Conservation (phyloP, 2,888 invertebrate genomes). For the Cataglyphis albicans region DNA sequence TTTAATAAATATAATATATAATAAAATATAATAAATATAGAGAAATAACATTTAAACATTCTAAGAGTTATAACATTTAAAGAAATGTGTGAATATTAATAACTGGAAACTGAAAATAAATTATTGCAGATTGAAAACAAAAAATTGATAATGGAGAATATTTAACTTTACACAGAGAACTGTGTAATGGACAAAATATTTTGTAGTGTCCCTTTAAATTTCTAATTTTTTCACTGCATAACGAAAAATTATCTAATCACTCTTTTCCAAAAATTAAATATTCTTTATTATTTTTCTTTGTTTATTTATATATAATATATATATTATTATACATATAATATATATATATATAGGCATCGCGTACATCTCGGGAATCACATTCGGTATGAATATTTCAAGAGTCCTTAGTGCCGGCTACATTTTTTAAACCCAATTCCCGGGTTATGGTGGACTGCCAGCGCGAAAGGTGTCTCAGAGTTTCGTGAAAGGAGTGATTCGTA, state of each 20-base stretch:
- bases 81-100: neutral
- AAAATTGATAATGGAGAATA: neutral
- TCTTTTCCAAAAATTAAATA: no score
- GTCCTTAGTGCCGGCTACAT: slow-evolving; percentile 80
- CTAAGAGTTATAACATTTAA: no score
- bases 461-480: neutral
- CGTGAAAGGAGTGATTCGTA: slow-evolving; percentile 45
- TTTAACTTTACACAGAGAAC: no score
- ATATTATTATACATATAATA: neutral
- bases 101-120: neutral
- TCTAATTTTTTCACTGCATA: no score
- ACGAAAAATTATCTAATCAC: no score
- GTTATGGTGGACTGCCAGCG: slow-evolving; percentile 69
- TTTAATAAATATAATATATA: neutral
- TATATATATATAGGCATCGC: neutral
- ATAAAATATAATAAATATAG: neutral
- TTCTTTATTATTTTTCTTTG: no score
- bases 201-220: no score
- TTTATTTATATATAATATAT: no score
- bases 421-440: slow-evolving; percentile 83
- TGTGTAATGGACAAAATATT: no score
- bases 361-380: slow-evolving; percentile 64
- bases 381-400: slow-evolving; percentile 80
- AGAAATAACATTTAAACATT: neutral
- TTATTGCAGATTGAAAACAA: neutral